A percentile compares a stretch with the other conserved stretches of the same genome.
phyloP scores from a whole-genome alignment of 2,888 invertebrate genomes.

The Dolichopus griseipennis region DNA sequence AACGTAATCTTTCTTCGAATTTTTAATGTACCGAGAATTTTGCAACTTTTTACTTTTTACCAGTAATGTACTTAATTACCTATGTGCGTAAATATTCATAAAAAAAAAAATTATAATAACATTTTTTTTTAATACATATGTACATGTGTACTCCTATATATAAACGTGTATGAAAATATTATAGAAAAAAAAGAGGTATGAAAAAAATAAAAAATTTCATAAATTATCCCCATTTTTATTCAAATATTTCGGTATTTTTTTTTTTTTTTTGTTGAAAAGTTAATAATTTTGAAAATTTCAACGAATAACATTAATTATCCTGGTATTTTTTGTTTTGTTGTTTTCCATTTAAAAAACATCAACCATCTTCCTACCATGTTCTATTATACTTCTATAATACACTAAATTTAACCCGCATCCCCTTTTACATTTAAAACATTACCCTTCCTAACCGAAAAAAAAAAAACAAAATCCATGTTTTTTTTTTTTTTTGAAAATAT shows the following conservation, averaged over 20 bases:
- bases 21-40: too few species aligned
- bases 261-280: neutral
- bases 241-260: too few species aligned
- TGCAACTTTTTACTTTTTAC: too few species aligned
- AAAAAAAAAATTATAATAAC: neutral
- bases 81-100: neutral
- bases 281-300: slow-evolving; percentile 3
- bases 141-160: too few species aligned
- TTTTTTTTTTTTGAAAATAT: slow-evolving; percentile 11
- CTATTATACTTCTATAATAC: slow-evolving; percentile 21
- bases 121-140: too few species aligned
- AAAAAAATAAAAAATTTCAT: slow-evolving; percentile 13
- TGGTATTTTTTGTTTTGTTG: neutral
- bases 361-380: slow-evolving; percentile 7
- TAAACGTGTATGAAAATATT: too few species aligned
- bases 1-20: too few species aligned
- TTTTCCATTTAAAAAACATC: neutral
- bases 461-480: neutral
- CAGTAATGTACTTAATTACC: too few species aligned
- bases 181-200: neutral
- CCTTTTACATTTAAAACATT: slow-evolving; percentile 11
- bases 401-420: too few species aligned
- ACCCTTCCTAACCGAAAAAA: too few species aligned
- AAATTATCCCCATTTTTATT: slow-evolving; percentile 1
- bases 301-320: neutral